These are phyloP conservation scores for Conistra vaccinii DNA, from an alignment of 2,888 invertebrate species.

Conservation along the genomic window DNA sequence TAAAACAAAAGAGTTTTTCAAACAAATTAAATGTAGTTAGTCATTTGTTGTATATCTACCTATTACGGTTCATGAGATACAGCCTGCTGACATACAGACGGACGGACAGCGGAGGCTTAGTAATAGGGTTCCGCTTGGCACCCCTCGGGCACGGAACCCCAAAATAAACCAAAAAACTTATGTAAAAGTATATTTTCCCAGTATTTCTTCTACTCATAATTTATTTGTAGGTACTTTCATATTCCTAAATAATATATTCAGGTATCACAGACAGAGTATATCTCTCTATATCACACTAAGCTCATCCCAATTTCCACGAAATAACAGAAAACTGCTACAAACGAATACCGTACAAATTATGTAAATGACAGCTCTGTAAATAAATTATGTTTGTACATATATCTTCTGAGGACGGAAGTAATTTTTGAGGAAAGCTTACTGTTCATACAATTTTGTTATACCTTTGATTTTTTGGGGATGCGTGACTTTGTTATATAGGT, in stretches of 20 bases:
- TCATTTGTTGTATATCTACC: too few species aligned
- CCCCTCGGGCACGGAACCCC: too few species aligned
- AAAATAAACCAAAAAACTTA: neutral
- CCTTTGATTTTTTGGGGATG: neutral
- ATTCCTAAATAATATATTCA: neutral
- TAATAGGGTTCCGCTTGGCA: too few species aligned
- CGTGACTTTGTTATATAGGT: neutral
- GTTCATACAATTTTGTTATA: neutral
- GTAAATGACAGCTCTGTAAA: constrained; percentile 37
- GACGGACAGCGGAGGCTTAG: too few species aligned
- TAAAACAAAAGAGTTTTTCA: too few species aligned
- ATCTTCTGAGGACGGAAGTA: neutral
- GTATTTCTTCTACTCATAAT: neutral
- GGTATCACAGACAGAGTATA: neutral
- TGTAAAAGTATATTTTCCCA: neutral
- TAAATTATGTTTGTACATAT: constrained; percentile 18
- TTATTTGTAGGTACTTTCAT: neutral
- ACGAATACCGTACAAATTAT: constrained; percentile 5
- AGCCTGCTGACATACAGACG: too few species aligned
- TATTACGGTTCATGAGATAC: too few species aligned
- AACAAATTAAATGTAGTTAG: too few species aligned
- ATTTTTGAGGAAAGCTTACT: neutral
- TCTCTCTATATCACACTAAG: neutral
- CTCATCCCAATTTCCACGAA: constrained; percentile 3
- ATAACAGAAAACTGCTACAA: constrained; percentile 9